phyloP scores from a whole-genome alignment of 2,888 invertebrate genomes.

The Cerastoderma edule region DNA sequence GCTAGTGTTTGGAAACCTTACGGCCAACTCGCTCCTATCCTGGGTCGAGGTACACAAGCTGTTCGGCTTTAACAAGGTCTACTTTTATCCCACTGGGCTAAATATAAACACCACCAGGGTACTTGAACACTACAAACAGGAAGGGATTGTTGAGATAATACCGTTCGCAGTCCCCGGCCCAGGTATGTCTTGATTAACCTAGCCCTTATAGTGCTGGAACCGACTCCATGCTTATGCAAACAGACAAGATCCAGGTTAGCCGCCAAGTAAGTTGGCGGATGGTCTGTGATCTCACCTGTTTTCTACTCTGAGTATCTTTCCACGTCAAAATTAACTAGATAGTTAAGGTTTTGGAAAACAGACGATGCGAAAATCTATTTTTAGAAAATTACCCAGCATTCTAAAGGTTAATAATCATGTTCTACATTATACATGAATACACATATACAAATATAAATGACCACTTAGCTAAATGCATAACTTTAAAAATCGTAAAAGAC shows the following conservation, averaged over 20 bases:
- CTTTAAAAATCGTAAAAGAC: no score
- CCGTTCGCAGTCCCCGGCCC: not conserved
- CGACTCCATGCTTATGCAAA: no score
- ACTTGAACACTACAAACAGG: not conserved
- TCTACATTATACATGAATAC: no score
- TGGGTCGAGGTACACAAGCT: slow-evolving; percentile 3
- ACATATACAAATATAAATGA: no score
- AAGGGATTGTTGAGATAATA: not conserved
- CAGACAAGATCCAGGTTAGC: not conserved
- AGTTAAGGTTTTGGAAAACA: no score
- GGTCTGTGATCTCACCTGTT: not conserved
- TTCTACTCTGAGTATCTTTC: not conserved
- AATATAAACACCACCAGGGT: not conserved
- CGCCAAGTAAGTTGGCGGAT: not conserved
- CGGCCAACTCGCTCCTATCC: not conserved
- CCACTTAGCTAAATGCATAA: no score
- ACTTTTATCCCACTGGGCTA: not conserved
- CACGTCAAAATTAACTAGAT: no score
- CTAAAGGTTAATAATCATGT: no score
- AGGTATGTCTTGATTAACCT: no score
- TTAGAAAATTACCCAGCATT: no score
- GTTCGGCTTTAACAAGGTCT: not conserved
- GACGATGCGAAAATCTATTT: no score
- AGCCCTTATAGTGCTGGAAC: no score
- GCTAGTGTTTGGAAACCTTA: not conserved